A percentile compares a stretch with the other conserved stretches of the same genome.
phyloP scores from a whole-genome alignment of 2,797 vertebrate species.

The Enteromius afrohamiltoni region DNA sequence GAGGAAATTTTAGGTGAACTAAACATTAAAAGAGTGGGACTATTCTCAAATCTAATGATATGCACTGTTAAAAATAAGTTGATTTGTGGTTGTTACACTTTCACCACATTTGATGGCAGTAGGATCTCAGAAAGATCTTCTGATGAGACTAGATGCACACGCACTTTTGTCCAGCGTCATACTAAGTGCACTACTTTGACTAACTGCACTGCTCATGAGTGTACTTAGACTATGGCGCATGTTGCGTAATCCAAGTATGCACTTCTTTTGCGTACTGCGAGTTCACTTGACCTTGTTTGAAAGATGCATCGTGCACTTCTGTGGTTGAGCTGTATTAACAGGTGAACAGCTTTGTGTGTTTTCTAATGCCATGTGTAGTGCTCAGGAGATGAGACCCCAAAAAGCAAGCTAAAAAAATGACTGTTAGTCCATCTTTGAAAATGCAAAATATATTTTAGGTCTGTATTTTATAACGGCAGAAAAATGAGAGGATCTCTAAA shows the following conservation, averaged over 20 bases:
- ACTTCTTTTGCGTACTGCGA: constrained; percentile 8
- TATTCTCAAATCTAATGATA: constrained; percentile 26
- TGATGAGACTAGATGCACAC: constrained; percentile 46
- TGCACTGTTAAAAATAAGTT: constrained; percentile 26
- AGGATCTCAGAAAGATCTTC: constrained; percentile 22
- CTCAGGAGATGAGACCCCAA: constrained; percentile 69
- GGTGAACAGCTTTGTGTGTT: constrained; percentile 38
- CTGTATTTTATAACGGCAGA: constrained; percentile 71
- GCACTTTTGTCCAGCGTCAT: constrained; percentile 52
- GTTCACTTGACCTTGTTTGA: constrained; percentile 36
- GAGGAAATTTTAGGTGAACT: neutral
- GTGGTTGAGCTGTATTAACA: constrained; percentile 26
- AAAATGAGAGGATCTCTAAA: constrained; percentile 50
- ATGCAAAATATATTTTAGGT: constrained; percentile 74
- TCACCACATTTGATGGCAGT: constrained; percentile 24
- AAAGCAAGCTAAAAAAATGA: constrained; percentile 62
- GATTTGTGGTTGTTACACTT: constrained; percentile 27
- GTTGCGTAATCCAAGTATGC: constrained; percentile 28
- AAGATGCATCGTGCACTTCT: constrained; percentile 41
- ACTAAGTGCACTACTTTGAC: constrained; percentile 45
- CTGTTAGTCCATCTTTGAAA: constrained; percentile 72
- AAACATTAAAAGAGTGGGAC: constrained; percentile 25
- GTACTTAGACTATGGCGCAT: constrained; percentile 8
- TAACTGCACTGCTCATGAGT: constrained; percentile 42
- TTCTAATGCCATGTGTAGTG: constrained; percentile 59